A percentile compares a stretch with the other conserved stretches of the same genome.
phyloP scores from a whole-genome alignment of 1,140 invertebrate genomes.

The Rhizoglyphus robini region DNA sequence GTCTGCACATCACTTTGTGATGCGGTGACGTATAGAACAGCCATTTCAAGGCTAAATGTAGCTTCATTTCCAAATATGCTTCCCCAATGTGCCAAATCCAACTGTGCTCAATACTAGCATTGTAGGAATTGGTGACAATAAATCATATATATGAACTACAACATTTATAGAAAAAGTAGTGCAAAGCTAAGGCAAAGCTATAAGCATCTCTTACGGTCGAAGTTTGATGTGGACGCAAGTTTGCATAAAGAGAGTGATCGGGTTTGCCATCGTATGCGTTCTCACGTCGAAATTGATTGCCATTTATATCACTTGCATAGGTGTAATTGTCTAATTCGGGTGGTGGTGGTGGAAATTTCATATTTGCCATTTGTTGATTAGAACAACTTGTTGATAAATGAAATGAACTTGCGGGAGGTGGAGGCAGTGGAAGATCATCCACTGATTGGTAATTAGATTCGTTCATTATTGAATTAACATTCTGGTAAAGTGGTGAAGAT shows the following conservation, averaged over 20 bases:
- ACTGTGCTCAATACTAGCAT: too few species aligned
- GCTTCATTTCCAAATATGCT: too few species aligned
- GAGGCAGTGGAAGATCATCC: constrained; percentile 4
- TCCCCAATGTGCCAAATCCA: too few species aligned
- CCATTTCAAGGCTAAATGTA: too few species aligned
- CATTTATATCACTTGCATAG: not conserved
- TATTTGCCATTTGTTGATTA: not conserved
- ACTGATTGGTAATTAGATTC: not conserved
- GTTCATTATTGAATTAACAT: too few species aligned
- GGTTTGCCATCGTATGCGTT: not conserved
- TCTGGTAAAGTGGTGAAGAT: not conserved
- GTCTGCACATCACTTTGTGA: too few species aligned
- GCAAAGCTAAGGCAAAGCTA: too few species aligned
- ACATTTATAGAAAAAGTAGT: too few species aligned
- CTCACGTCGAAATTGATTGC: not conserved
- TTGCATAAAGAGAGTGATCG: not conserved
- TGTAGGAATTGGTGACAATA: too few species aligned
- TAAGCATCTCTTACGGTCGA: not conserved
- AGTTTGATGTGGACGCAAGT: not conserved
- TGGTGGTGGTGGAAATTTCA: not conserved
- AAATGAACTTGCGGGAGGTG: not conserved
- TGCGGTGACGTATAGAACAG: too few species aligned
- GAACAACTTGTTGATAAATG: not conserved
- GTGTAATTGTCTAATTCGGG: not conserved
- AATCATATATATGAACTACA: too few species aligned